Base-by-base conservation (phyloP, 2,888 invertebrate genomes). In the Amphimallon solstitiale region DNA sequence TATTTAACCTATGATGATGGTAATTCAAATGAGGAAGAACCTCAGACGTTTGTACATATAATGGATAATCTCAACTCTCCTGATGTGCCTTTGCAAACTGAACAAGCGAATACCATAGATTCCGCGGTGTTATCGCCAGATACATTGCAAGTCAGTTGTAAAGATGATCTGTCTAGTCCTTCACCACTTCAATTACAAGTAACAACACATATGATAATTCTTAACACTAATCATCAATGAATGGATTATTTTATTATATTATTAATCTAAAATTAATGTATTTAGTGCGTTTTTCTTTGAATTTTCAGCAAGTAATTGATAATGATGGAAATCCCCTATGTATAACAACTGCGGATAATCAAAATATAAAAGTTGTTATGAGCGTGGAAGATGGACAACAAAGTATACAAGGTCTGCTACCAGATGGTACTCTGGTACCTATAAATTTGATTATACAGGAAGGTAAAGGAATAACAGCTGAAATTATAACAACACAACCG, bases 281-380 rank as follows among this genome's bases (percentile, higher is more conserved):
- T n/a, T n/a, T n/a, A n/a, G n/a, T n/a, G n/a, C n/a, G n/a, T n/a
- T n/a, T n/a, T n/a, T n/a, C n/a, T n/a, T n/a, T n/a, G n/a, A 46
- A 23, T 45, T 71, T 78, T 14, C 74, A 80, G 52, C 82, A 90
- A 85, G 86, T 91, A 67, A 87, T 89, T 0, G 90, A 90, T 77
- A 88, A 88, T 76, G 86, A 88, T 62, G 91, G 90, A 21, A 90
- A 90, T 79, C 88, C 89, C 1, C 82, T 88, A 59, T 89, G 88
- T 73, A 86, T 91, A 75, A 89, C 89, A 0, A 87, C 90, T 79
- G 87, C 88, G 70, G 90, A 90, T 75, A 90, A 91, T 19, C 87
- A 89, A 49, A 86, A 87, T 62, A 85, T 91, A 21, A 86, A 88
- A 48, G 86, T 89, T 70, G 79, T 82, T 6, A 85, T 87, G 2